A percentile compares a stretch with the other conserved stretches of the same genome.
Conservation (phyloP, 1,140 invertebrate species). For the Periplaneta americana region DNA sequence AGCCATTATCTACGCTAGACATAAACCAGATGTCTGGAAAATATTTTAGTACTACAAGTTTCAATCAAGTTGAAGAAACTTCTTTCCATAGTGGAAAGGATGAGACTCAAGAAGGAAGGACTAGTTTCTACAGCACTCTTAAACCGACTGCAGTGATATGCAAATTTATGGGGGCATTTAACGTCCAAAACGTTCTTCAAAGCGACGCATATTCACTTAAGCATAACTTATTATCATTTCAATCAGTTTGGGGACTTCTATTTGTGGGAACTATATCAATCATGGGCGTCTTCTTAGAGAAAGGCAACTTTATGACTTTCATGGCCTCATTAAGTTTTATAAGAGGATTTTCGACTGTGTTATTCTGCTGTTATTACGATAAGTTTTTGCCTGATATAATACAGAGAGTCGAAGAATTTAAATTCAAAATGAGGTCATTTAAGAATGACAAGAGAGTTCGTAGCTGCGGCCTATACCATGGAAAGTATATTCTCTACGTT, state of each 20-base stretch:
- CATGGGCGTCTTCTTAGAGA: background rate
- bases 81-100: too few relatives aligned
- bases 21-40: too few relatives aligned
- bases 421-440: background rate
- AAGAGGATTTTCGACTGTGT: background rate
- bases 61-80: too few relatives aligned
- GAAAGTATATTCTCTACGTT: background rate
- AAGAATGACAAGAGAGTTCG: too few relatives aligned
- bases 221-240: background rate
- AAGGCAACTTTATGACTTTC: background rate
- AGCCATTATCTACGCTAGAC: too few relatives aligned
- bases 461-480: too few relatives aligned
- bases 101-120: background rate
- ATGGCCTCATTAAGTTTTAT: background rate
- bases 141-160: background rate
- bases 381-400: background rate
- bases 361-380: background rate
- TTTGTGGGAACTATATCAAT: background rate
- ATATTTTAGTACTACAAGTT: too few relatives aligned
- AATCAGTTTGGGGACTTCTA: background rate
- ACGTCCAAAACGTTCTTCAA: background rate
- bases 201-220: background rate
- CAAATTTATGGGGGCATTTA: background rate
- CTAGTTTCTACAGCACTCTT: background rate
- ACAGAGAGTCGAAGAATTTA: background rate